phyloP scores from a whole-genome alignment of 2,113 vertebrate species.

The Sebastes schlegelii region DNA sequence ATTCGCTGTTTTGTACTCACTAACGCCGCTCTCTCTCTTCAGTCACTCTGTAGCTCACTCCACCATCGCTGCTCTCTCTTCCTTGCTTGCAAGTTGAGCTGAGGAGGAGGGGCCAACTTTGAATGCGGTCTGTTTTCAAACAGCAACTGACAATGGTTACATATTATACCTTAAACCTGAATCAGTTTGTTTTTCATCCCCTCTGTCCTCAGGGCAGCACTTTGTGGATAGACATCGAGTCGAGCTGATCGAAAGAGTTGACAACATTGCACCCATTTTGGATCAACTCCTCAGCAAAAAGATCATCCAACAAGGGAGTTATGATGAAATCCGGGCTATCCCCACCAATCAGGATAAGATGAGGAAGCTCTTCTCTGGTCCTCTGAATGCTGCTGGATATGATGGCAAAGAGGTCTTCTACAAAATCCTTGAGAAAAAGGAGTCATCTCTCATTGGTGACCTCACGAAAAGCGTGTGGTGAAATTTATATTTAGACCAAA shows the following conservation, averaged over 20 bases:
- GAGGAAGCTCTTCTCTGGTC: background rate
- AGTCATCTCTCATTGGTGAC: slow-evolving; percentile 22
- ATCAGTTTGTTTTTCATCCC: background rate
- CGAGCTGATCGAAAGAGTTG: slow-evolving; percentile 40
- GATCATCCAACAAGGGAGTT: background rate
- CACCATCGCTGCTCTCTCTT: no score
- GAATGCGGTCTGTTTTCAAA: no score
- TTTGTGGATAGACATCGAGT: slow-evolving; percentile 59
- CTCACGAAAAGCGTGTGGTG: background rate
- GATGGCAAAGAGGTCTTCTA: slow-evolving; percentile 31
- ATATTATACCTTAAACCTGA: no score
- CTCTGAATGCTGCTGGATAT: background rate
- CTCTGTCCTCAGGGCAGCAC: slow-evolving; percentile 12
- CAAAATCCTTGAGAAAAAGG: background rate
- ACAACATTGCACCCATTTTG: slow-evolving; percentile 42
- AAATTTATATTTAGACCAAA: slow-evolving; percentile 5
- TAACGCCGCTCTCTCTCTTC: no score
- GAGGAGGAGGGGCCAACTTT: no score
- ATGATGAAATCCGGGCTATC: background rate
- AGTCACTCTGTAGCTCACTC: no score
- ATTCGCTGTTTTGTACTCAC: no score
- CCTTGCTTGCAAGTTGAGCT: no score
- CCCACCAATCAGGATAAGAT: rapidly evolving
- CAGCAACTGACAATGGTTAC: no score
- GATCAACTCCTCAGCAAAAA: slow-evolving; percentile 34